Percentiles rank a stretch among this genome's conserved stretches.
Evolutionary conservation across 2,797 vertebrate species (phyloP).

Genomic region (Sebastes nivosus): DNA sequence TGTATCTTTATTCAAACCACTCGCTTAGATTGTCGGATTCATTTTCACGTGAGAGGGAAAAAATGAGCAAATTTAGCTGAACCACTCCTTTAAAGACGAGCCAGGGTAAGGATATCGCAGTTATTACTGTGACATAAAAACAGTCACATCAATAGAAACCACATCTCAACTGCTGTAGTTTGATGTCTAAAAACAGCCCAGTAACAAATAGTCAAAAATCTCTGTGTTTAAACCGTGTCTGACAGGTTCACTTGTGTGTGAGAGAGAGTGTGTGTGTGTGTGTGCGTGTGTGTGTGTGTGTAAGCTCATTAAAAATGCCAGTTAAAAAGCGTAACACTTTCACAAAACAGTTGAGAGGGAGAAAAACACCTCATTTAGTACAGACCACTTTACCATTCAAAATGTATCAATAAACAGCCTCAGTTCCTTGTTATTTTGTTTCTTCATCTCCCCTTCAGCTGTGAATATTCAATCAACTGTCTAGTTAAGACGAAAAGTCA

Average conservation of each 20-base stretch:
- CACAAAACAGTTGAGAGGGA: constrained; percentile 44
- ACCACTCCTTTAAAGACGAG: constrained; percentile 60
- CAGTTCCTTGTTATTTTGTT: constrained; percentile 26
- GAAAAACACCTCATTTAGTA: constrained; percentile 65
- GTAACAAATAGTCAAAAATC: constrained; percentile 70
- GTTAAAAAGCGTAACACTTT: constrained; percentile 57
- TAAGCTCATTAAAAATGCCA: constrained; percentile 70
- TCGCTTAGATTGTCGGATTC: constrained; percentile 5
- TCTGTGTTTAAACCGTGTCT: constrained; percentile 63
- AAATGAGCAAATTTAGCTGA: constrained; percentile 49
- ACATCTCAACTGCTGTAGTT: constrained; percentile 69
- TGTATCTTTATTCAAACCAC: neutral
- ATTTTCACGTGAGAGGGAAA: constrained; percentile 22
- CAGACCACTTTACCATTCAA: constrained; percentile 54
- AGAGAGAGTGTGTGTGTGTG: neutral
- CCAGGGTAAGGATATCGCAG: constrained; percentile 59
- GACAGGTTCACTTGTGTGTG: constrained; percentile 65
- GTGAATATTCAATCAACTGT: constrained; percentile 53
- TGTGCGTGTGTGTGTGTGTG: constrained; percentile 6
- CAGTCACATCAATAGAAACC: constrained; percentile 71
- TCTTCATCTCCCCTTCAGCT: constrained; percentile 22
- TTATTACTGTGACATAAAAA: constrained; percentile 71
- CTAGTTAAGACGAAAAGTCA: constrained; percentile 55
- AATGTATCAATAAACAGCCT: constrained; percentile 60
- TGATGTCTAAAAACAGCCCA: constrained; percentile 80